A percentile compares a stretch with the other conserved stretches of the same genome.
phyloP scores from a whole-genome alignment of 2,113 vertebrate species.

The Phalacrocorax brasilianus region DNA sequence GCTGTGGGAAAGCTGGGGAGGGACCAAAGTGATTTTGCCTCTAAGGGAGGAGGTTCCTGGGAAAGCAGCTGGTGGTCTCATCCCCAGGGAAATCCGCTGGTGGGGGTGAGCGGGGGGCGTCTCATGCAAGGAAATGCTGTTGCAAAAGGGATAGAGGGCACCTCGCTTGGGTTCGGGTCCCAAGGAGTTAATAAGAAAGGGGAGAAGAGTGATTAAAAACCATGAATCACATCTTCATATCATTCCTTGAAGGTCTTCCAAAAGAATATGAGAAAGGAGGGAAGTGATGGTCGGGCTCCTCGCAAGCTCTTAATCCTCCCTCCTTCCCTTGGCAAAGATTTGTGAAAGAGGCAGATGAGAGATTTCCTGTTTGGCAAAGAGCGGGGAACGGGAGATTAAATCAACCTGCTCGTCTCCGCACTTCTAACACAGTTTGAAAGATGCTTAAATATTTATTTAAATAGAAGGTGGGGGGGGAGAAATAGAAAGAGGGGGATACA shows the following conservation, averaged over 20 bases:
- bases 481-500: neutral
- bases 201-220: neutral
- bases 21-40: neutral
- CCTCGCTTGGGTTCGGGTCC: neutral
- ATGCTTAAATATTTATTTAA: constrained; percentile 31
- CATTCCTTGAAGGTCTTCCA: constrained; percentile 33
- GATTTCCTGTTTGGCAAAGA: constrained; percentile 21
- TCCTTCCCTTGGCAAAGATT: neutral
- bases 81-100: neutral
- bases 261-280: neutral
- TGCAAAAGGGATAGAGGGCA: neutral
- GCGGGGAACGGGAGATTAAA: neutral
- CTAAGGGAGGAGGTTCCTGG: fast-evolving
- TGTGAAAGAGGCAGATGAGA: constrained; percentile 21
- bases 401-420: neutral
- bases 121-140: neutral
- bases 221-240: neutral
- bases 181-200: neutral
- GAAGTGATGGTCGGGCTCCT: neutral
- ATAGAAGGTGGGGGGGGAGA: neutral
- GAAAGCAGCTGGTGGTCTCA: neutral
- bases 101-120: neutral
- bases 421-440: neutral
- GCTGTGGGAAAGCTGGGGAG: neutral
- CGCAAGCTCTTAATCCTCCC: neutral